Base-by-base conservation (phyloP, 2,113 vertebrate species). In the Atherinomorus stipes region DNA sequence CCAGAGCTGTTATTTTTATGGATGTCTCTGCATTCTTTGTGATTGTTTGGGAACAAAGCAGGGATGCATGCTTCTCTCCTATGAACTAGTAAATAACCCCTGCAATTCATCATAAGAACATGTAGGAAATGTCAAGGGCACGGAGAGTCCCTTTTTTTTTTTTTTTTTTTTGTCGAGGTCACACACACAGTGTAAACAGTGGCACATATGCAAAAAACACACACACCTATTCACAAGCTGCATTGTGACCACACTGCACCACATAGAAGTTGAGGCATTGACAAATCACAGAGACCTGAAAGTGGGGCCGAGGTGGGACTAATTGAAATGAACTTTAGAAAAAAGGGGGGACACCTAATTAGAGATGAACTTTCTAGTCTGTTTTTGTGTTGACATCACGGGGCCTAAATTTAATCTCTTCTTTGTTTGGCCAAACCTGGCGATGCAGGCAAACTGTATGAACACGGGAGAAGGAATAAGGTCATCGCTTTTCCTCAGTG, bases 311-410 rank as follows among this genome's bases (percentile, higher is more conserved):
- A 89, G 90, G 89, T 93, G 92, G 93, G 91, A 93, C 91, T 96
- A 96, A 97, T 96, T 96, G 95, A 96, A 94, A 95, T 96, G 96
- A 97, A 97, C 95, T 97, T 97, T 96, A 94, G 83, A 86, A 85
- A 92, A 88, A 45, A 40, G 13, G n/a, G 86, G 89, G 89, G 90
- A 86, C 66, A 92, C 87, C 91, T 96, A 96, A 97, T 97, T 95
- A 97, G 86, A 95, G 89, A 87, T 95, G 95, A 96, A 96, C 93
- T 97, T 96, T 95, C 90, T 87, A 74, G 94, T 86, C 64, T 88
- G 93, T 93, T 80, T 93, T 91, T 91, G 94, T 93, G 89, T 94
- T 92, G 91, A 95, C 95, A 91, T 94, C 93, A 94, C 93, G 84
- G 78, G 76, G 88, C 86, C 89, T 93, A 93, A 94, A 94, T 93